phyloP scores from a whole-genome alignment of 1,140 invertebrate species.

The Drosophila teissieri region DNA sequence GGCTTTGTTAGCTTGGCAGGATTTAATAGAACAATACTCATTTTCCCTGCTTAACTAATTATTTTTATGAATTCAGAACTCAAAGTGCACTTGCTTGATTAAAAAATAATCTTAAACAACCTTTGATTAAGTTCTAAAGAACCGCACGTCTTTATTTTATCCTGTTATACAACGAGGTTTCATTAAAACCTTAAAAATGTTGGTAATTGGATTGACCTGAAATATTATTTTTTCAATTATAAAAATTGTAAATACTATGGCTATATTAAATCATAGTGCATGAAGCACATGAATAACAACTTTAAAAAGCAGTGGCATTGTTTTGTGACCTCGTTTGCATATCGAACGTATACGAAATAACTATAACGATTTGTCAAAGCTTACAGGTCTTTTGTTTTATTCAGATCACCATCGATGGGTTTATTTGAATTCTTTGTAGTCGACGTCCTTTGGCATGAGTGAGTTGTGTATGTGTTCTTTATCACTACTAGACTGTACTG shows the following conservation, averaged over 20 bases:
- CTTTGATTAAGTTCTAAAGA: too few species aligned
- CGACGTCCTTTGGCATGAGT: slow-evolving; percentile 4
- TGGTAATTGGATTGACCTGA: too few species aligned
- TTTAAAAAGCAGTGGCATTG: neutral
- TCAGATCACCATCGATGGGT: slow-evolving; percentile 13
- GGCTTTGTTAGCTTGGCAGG: slow-evolving; percentile 9
- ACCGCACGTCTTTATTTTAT: too few species aligned
- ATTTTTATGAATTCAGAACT: neutral
- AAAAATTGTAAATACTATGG: too few species aligned
- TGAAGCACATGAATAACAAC: neutral
- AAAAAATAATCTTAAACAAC: too few species aligned
- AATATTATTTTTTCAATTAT: too few species aligned
- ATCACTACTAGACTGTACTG: slow-evolving; percentile 8
- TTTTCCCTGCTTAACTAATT: neutral
- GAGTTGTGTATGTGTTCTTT: slow-evolving; percentile 1
- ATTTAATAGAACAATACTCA: neutral
- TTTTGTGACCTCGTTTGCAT: neutral
- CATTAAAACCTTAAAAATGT: too few species aligned
- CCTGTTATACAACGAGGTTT: too few species aligned
- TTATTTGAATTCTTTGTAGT: slow-evolving; percentile 22
- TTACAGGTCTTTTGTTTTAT: slow-evolving; percentile 30
- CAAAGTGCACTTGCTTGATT: too few species aligned
- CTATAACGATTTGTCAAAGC: slow-evolving; percentile 16
- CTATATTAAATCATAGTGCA: too few species aligned
- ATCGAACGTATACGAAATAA: neutral